Evolutionary conservation across 2,797 vertebrate genomes (phyloP).

Genomic region (Macropus fuliginosus): DNA sequence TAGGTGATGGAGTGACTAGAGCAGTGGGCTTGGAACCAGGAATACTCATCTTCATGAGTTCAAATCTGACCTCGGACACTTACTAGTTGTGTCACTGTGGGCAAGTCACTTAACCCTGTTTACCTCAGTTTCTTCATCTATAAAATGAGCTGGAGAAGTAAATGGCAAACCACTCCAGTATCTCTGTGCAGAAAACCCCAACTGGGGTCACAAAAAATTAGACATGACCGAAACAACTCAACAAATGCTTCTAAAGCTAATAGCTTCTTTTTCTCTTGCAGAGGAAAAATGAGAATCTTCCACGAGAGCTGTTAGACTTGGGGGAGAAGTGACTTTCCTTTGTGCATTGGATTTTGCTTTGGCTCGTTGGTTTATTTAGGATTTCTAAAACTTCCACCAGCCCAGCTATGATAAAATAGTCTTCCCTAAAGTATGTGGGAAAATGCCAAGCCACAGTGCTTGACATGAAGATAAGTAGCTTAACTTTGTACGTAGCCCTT

Average conservation of each 20-base stretch:
- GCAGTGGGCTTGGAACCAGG: background rate
- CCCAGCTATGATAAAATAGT: constrained; percentile 42
- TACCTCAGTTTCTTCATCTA: background rate
- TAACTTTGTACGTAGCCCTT: no score
- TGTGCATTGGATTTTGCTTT: background rate
- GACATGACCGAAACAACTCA: no score
- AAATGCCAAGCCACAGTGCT: background rate
- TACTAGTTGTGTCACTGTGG: background rate
- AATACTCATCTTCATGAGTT: background rate
- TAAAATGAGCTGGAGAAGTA: no score
- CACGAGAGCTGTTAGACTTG: background rate
- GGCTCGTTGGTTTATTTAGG: constrained; percentile 37
- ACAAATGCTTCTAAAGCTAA: no score
- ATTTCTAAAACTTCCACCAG: constrained; percentile 36
- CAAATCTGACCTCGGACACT: background rate
- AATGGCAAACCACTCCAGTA: no score
- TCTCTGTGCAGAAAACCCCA: no score
- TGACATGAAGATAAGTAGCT: no score
- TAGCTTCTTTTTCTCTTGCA: background rate
- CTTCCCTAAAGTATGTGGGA: background rate
- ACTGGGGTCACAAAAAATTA: no score
- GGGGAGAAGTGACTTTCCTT: background rate
- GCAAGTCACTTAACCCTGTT: background rate
- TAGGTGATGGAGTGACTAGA: background rate
- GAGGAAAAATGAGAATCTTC: background rate